A percentile compares a stretch with the other conserved stretches of the same genome.
Conservation (phyloP, 2,113 vertebrate genomes). For the Cochlearius cochlearius region DNA sequence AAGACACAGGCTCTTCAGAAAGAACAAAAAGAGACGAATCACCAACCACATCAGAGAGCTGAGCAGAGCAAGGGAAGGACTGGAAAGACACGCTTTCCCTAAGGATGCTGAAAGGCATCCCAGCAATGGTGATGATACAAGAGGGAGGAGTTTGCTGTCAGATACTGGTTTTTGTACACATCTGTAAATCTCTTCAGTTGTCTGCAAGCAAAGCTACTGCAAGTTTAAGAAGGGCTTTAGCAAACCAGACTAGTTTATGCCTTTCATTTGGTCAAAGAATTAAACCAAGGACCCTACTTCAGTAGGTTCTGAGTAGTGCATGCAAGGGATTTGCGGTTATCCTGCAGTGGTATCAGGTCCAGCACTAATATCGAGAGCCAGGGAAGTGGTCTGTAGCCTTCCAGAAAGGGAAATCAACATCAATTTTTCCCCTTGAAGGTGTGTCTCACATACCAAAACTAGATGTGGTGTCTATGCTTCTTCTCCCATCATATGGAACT, state of each 20-base stretch:
- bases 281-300: not conserved
- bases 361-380: not conserved
- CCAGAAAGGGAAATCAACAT: not conserved
- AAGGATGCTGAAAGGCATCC: not conserved
- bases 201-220: not conserved
- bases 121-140: not conserved
- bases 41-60: slow-evolving; percentile 29
- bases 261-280: not conserved
- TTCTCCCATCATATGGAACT: not conserved
- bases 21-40: slow-evolving; percentile 49
- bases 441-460: not conserved
- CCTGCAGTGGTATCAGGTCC: not conserved
- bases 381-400: not conserved
- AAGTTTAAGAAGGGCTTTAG: not conserved
- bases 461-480: not conserved
- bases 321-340: not conserved
- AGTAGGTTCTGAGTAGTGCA: not conserved
- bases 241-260: not conserved
- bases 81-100: not conserved
- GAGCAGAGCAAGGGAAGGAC: not conserved
- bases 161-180: not conserved
- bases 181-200: not conserved
- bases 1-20: slow-evolving; percentile 22
- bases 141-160: not conserved
- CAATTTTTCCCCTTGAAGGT: not conserved